phyloP scores from a whole-genome alignment of 1,140 invertebrate species.

The Caenorhabditis latens region DNA sequence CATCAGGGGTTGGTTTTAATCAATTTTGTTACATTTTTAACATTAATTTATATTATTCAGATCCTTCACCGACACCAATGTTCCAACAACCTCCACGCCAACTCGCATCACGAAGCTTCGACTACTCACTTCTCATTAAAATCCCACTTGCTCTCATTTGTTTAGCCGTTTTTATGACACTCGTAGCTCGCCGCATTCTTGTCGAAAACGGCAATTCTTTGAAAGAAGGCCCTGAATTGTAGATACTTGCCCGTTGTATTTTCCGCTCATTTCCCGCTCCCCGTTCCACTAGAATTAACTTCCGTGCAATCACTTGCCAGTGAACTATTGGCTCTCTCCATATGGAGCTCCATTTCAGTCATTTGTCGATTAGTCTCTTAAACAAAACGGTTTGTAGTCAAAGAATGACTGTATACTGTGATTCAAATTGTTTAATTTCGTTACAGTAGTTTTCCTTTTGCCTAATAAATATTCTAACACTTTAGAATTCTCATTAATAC shows the following conservation, averaged over 20 bases:
- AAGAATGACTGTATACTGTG: neutral
- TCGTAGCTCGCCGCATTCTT: neutral
- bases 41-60: neutral
- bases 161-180: neutral
- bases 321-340: neutral
- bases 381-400: slow-evolving; percentile 22
- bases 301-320: slow-evolving; percentile 36
- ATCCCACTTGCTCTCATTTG: neutral
- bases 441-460: too few relatives aligned
- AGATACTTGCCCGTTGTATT: neutral
- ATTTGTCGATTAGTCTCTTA: neutral
- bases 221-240: neutral
- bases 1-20: neutral
- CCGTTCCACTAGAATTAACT: neutral
- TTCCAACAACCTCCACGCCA: neutral
- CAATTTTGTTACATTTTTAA: neutral
- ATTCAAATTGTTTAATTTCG: neutral
- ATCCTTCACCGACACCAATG: neutral
- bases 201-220: neutral
- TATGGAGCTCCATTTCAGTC: neutral
- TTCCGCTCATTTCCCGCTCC: neutral
- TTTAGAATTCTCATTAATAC: too few relatives aligned
- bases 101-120: neutral
- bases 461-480: too few relatives aligned
- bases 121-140: neutral